phyloP scores from a whole-genome alignment of 2,113 vertebrate genomes.

The Sinosuthora webbiana region DNA sequence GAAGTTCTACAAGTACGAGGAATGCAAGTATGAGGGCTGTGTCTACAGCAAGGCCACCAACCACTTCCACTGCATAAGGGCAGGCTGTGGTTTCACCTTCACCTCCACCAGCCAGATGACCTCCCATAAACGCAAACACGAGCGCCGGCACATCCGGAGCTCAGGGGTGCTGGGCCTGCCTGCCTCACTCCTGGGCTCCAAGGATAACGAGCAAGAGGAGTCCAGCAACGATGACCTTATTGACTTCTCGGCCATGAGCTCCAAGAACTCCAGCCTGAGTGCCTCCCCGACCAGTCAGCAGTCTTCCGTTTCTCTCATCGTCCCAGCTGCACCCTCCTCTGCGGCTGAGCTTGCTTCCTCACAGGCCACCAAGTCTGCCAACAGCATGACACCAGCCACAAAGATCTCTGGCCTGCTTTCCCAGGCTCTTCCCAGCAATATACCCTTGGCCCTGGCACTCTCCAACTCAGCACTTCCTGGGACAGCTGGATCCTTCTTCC shows the following conservation, averaged over 20 bases:
- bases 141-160: slow-evolving; percentile 93
- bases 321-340: slow-evolving; percentile 79
- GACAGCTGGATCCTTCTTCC: slow-evolving; percentile 84
- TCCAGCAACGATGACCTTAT: slow-evolving; percentile 98
- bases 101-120: slow-evolving; percentile 99
- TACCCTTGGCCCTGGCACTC: slow-evolving; percentile 87
- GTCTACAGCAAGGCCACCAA: slow-evolving; percentile 99
- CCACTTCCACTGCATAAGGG: slow-evolving; percentile 99
- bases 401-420: slow-evolving; percentile 90
- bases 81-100: slow-evolving; percentile 98
- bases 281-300: slow-evolving; percentile 98
- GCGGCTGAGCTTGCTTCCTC: slow-evolving; percentile 74
- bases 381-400: slow-evolving; percentile 74
- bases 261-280: slow-evolving; percentile 98
- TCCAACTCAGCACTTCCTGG: slow-evolving; percentile 83
- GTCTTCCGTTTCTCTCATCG: slow-evolving; percentile 83
- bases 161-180: slow-evolving; percentile 86
- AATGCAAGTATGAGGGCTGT: slow-evolving; percentile 98
- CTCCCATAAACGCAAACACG: slow-evolving; percentile 98
- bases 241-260: slow-evolving; percentile 96
- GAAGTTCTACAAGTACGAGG: slow-evolving; percentile 99
- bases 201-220: slow-evolving; percentile 92
- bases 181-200: slow-evolving; percentile 83
- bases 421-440: slow-evolving; percentile 89
- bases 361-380: slow-evolving; percentile 78